These are phyloP conservation scores for Archegozetes longisetosus DNA, from an alignment of 1,140 invertebrate genomes.

Conservation along the genomic window DNA sequence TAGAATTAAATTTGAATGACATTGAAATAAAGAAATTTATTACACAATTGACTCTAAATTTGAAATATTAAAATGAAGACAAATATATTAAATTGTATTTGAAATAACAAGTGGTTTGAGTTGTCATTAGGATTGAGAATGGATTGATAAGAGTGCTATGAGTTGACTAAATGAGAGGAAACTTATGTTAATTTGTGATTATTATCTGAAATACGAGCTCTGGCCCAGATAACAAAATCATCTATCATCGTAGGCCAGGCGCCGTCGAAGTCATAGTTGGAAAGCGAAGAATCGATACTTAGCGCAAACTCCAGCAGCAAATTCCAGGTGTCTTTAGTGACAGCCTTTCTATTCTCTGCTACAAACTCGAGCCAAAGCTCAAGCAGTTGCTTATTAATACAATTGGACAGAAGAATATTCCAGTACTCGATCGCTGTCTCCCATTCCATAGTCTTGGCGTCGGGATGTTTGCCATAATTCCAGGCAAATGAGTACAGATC, in stretches of 20 bases:
- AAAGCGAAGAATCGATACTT: slow-evolving; percentile 86
- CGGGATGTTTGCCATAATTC: slow-evolving; percentile 91
- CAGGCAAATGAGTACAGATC: slow-evolving; percentile 98
- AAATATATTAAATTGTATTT: no score
- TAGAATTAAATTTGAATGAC: no score
- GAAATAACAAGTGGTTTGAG: no score
- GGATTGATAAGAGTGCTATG: no score
- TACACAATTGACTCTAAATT: no score
- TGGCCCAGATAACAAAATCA: slow-evolving; percentile 92
- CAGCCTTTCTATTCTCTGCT: slow-evolving; percentile 71
- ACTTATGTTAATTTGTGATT: not conserved
- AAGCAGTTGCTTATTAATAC: slow-evolving; percentile 63
- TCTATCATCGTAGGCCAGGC: slow-evolving; percentile 98
- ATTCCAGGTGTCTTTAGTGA: slow-evolving; percentile 97
- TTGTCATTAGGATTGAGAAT: no score
- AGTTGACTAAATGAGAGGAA: not conserved
- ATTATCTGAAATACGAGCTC: slow-evolving; percentile 12
- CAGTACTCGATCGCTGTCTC: slow-evolving; percentile 76
- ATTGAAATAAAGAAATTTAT: no score
- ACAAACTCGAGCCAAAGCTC: slow-evolving; percentile 65
- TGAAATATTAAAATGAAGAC: no score
- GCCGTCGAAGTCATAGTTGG: slow-evolving; percentile 94
- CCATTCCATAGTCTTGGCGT: slow-evolving; percentile 58
- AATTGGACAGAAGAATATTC: slow-evolving; percentile 44
- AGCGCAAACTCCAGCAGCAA: slow-evolving; percentile 85